Evolutionary conservation across 2,113 vertebrate species (phyloP).

Genomic region (Calidris pygmaea): DNA sequence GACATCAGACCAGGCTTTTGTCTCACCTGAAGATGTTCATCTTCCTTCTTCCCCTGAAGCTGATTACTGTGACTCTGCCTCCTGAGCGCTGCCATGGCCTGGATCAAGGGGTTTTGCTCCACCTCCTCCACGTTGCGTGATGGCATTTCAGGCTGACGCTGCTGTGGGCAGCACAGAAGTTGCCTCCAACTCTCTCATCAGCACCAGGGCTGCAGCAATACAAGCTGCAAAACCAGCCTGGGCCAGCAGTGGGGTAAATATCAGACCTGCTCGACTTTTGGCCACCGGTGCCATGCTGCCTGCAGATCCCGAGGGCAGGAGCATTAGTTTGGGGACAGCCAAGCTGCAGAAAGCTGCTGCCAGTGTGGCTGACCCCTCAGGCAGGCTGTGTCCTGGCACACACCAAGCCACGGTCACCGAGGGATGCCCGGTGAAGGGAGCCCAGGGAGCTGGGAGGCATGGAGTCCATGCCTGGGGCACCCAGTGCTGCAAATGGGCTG

Average conservation of each 20-base stretch:
- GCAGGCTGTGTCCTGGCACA: background rate
- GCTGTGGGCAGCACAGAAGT: background rate
- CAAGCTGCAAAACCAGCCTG: background rate
- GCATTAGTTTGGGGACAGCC: background rate
- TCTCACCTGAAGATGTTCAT: background rate
- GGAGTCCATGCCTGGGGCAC: background rate
- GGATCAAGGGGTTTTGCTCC: background rate
- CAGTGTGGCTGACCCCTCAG: rapidly evolving
- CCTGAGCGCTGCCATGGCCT: background rate
- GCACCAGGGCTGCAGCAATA: background rate
- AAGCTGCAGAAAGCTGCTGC: background rate
- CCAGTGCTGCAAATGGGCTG: background rate
- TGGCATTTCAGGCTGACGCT: background rate
- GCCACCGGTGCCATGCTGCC: background rate
- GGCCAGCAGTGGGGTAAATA: background rate
- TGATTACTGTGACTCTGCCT: background rate
- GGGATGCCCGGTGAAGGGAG: background rate
- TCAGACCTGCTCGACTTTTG: background rate
- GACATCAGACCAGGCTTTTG: background rate
- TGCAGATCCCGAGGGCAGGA: background rate
- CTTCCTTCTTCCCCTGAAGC: background rate
- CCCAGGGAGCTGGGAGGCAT: background rate
- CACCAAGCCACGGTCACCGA: rapidly evolving
- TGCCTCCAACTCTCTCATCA: background rate
- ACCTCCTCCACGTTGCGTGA: rapidly evolving